phyloP scores from a whole-genome alignment of 2,888 invertebrate genomes.

The Micoletzkya japonica region DNA sequence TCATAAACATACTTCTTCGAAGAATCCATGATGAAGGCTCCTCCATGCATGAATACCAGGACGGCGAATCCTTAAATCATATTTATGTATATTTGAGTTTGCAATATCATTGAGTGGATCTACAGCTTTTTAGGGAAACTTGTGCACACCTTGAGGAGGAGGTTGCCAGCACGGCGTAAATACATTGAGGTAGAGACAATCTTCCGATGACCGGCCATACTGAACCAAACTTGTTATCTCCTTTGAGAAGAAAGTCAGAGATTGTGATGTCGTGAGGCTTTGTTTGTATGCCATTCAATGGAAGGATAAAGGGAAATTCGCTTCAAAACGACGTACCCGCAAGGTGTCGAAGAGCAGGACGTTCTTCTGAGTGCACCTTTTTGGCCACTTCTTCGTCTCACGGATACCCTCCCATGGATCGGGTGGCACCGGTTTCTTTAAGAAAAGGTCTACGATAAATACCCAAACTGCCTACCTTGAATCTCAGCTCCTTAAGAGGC shows the following conservation, averaged over 20 bases:
- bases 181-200: slow-evolving; percentile 24
- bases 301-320: not conserved
- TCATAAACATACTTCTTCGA: not conserved
- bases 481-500: slow-evolving; percentile 5
- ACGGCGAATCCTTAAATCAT: slow-evolving; percentile 25
- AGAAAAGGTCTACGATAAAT: not conserved
- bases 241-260: not conserved
- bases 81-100: no score
- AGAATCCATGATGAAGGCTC: slow-evolving; percentile 4
- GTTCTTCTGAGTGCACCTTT: slow-evolving; percentile 36
- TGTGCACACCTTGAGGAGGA: slow-evolving; percentile 4
- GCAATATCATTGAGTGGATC: no score
- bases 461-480: not conserved
- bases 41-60: slow-evolving; percentile 23
- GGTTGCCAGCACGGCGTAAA: slow-evolving; percentile 19
- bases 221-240: not conserved
- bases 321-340: slow-evolving; percentile 1
- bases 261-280: no score
- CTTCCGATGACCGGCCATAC: slow-evolving; percentile 6
- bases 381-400: slow-evolving; percentile 36
- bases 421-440: slow-evolving; percentile 40
- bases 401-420: slow-evolving; percentile 40
- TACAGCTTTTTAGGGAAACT: no score
- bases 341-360: slow-evolving; percentile 21
- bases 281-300: no score